Base-by-base conservation (phyloP, 2,888 invertebrate genomes). In the Lacanobia wlatinum region DNA sequence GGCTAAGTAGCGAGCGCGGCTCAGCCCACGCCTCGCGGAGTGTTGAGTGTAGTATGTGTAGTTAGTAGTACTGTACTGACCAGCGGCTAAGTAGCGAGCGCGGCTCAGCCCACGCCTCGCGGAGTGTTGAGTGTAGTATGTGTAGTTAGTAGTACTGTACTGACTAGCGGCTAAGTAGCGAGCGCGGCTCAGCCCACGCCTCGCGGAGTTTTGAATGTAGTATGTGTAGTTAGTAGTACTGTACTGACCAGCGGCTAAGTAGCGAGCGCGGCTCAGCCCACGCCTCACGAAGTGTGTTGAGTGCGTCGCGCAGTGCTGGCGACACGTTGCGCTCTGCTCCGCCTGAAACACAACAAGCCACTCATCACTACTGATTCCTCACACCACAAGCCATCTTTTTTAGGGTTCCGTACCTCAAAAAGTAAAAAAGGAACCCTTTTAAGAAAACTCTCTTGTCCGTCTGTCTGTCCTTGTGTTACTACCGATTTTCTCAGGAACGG, bases 1-100 rank as follows among this genome's bases (percentile, higher is more conserved):
- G 76, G 62, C 85, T 63, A 82, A 69, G 74, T 80, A 82, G 84
- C 53, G 83, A 79, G 68, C 84, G 89, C 70, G 92, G 92, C 75
- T 92, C 91, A 34, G 91, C 86, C 95, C 95, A 95, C 78, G 95
- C 95, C 80, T 91, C 93, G 66, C 94, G 90, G 68, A 95, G 40
- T 91, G 80, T 83, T 82, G 64, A 95, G 91, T 59, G 92, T 6
- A 28, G 23, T 7, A 50, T 52, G 65, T 18, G 40, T 65, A 53
- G 43, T 21, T 48, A 38, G 21, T 46, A 1, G 18, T 10, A 53
- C 6, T 23, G n/a, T 43, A 53, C 83, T 82, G 58, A 88, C 89
- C 84, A 74, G 63, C 75, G 77, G 63, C 85, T 62, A 80, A 67
- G 75, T 80, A 80, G 78, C 58, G 84, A 79, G 64, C 80, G 89